Base-by-base conservation (phyloP, 2,113 vertebrate genomes). In the Gadus macrocephalus region DNA sequence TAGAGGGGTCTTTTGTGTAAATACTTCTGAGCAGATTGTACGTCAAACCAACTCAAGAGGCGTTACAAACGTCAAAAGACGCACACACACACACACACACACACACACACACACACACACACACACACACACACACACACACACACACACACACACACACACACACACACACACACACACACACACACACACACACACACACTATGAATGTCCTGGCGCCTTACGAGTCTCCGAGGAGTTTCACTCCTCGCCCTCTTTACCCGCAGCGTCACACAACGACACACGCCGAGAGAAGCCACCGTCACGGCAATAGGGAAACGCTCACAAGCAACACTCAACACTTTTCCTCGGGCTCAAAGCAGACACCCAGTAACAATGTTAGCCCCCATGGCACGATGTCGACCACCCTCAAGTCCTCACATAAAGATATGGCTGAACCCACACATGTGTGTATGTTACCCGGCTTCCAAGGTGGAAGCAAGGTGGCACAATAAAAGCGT, bases 241-340 rank as follows among this genome's bases (percentile, higher is more conserved):
- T 73, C 62, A 63, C n/a, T 76, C 66, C n/a, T 79, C 71, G 17
- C 66, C 53, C 74, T 75, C 78, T 2, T 19, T 11, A 77, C 62
- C 65, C 38, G 19, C 69, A n/a, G n/a, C n/a, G n/a, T n/a, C n/a
- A 76, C 62, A 68, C 62, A 65, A 42, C 9, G 38, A 42, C 1
- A 42, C 38, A 60, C 66, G 67, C 74, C 64, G 74, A 72, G 66
- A 69, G 38, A 11, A 73, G 19, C 56, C 76, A 62, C 71, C 59
- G 73, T 72, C 63, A 61, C 12, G 71, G 81, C 74, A 81, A 85
- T 19, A 82, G 83, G 86, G 83, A 86, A 84, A 83, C 35, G 70
- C 75, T 35, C 31, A 35, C 31, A 76, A 83, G 78, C 85, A 84
- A 86, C 86, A 89, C 87, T 74, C 53, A 85, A 72, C 88, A 90